Percentiles rank a stretch among this genome's conserved stretches.
These are phyloP conservation scores for Heterodera schachtii DNA, from an alignment of 1,140 invertebrate species.

Conservation along the genomic window DNA sequence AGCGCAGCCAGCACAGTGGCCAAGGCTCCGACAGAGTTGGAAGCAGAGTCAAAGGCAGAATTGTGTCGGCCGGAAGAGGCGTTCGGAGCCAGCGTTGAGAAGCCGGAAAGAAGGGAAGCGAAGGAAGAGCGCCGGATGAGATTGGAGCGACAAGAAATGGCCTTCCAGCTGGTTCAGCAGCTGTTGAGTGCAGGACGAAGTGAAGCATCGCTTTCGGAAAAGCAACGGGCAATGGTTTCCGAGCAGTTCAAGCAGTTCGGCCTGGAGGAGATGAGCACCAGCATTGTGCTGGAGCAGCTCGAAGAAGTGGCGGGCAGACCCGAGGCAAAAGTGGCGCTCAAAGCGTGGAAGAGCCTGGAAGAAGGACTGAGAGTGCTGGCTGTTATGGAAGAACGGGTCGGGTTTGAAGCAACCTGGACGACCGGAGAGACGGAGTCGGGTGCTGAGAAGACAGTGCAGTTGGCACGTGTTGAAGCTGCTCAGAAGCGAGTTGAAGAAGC, in stretches of 20 bases:
- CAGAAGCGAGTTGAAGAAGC: neutral
- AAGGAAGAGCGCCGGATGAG: neutral
- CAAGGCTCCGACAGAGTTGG: neutral
- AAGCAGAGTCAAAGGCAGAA: neutral
- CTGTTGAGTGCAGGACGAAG: conserved; percentile 1
- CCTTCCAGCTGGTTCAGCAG: neutral
- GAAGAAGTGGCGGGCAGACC: neutral
- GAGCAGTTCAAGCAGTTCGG: conserved; percentile 8
- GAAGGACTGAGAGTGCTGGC: neutral
- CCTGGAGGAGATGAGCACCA: neutral
- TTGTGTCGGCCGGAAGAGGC: neutral
- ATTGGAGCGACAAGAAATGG: neutral
- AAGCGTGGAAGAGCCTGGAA: neutral
- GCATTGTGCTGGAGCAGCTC: neutral
- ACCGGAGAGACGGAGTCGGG: neutral
- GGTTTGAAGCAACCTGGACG: neutral
- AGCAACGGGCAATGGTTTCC: neutral
- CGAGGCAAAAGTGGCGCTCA: conserved; percentile 2
- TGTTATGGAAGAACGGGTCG: neutral
- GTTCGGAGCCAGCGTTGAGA: neutral
- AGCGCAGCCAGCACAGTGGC: neutral
- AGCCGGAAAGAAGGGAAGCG: neutral
- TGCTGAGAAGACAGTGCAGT: neutral
- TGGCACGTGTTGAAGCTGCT: neutral
- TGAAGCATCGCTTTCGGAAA: neutral